A percentile compares a stretch with the other conserved stretches of the same genome.
Conservation (phyloP, 2,113 vertebrate species). For the Tympanuchus pallidicinctus region DNA sequence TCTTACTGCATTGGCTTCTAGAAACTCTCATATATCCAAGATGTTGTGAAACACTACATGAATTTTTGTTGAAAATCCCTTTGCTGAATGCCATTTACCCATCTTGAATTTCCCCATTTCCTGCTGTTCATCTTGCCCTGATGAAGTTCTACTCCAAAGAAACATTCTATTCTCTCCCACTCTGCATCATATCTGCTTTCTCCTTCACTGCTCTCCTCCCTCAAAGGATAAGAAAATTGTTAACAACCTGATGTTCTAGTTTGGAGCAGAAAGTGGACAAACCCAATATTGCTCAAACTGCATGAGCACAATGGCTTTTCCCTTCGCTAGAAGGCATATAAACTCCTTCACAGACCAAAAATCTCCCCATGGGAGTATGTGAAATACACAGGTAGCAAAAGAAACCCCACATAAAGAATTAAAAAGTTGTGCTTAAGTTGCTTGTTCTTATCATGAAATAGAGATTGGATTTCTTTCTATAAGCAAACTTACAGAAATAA, state of each 20-base stretch:
- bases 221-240: not conserved
- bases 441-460: not conserved
- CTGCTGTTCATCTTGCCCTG: not conserved
- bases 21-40: not conserved
- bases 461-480: not conserved
- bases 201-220: not conserved
- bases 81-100: not conserved
- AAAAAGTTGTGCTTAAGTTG: not conserved
- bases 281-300: not conserved
- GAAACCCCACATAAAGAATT: not conserved
- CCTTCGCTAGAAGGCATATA: not conserved
- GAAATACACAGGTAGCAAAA: not conserved
- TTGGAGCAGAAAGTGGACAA: not conserved
- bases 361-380: rapidly evolving
- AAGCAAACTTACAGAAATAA: not conserved
- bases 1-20: not conserved
- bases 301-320: not conserved
- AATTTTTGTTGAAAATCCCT: not conserved
- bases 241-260: not conserved
- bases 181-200: not conserved
- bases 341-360: not conserved
- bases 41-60: not conserved
- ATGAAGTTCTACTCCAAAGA: not conserved
- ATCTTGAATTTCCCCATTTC: not conserved
- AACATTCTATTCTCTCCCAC: not conserved